phyloP scores from a whole-genome alignment of 2,113 vertebrate species.

The Forbesichthys papilliferus region DNA sequence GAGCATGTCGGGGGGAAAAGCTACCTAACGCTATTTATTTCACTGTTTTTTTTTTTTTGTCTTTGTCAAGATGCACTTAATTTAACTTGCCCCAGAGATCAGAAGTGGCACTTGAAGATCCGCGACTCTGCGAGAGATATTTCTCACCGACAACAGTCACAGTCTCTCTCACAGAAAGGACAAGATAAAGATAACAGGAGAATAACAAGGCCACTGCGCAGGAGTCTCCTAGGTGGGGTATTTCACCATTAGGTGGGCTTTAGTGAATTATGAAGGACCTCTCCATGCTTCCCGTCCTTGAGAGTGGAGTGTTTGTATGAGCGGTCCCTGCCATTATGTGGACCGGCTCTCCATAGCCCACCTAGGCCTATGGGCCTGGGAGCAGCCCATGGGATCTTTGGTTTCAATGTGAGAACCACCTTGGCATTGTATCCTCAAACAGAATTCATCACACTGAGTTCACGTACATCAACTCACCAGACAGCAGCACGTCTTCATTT shows the following conservation, averaged over 20 bases:
- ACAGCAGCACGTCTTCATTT: not conserved
- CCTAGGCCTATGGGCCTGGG: constrained; percentile 44
- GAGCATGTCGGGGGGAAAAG: constrained; percentile 10
- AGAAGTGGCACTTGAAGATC: constrained; percentile 16
- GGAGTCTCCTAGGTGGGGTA: constrained; percentile 27
- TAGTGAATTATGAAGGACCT: constrained; percentile 41
- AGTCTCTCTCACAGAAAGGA: not conserved
- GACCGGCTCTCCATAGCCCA: constrained; percentile 49
- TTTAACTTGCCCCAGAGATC: constrained; percentile 24
- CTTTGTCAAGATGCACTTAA: constrained; percentile 10
- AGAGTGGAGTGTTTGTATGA: constrained; percentile 59
- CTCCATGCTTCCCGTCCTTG: constrained; percentile 54
- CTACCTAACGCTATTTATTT: constrained; percentile 6
- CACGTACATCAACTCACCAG: not conserved
- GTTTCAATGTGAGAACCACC: constrained; percentile 59
- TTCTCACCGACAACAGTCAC: not conserved
- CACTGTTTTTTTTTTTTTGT: constrained; percentile 6
- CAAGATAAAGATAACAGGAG: constrained; percentile 29
- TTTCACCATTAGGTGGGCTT: constrained; percentile 51
- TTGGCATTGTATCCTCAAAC: constrained; percentile 55
- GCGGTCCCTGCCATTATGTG: constrained; percentile 48
- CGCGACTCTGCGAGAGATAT: not conserved
- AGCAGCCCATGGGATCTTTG: constrained; percentile 33
- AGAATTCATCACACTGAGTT: constrained; percentile 19
- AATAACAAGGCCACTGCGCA: constrained; percentile 8